Percentiles rank a stretch among this genome's conserved stretches.
Conservation (phyloP, 2,797 vertebrate species). For the Falco concolor region DNA sequence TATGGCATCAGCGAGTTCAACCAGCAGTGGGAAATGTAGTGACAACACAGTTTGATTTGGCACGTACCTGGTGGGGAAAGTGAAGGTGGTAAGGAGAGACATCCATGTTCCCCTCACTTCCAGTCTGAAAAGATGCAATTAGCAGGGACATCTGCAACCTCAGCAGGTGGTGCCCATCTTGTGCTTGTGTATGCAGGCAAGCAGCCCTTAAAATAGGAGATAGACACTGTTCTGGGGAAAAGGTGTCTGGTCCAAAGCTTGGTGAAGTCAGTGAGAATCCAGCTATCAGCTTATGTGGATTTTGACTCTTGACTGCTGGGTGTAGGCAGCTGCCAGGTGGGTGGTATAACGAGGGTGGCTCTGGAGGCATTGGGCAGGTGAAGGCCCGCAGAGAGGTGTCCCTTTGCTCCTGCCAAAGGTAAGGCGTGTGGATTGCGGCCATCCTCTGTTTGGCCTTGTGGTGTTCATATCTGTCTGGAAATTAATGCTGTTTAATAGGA, state of each 20-base stretch:
- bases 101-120: background rate
- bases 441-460: background rate
- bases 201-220: background rate
- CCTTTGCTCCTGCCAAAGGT: background rate
- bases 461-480: background rate
- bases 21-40: background rate
- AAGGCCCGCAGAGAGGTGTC: background rate
- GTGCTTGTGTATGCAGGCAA: rapidly evolving
- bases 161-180: background rate
- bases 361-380: background rate
- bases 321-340: background rate
- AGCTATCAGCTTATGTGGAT: no score
- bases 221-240: no score
- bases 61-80: background rate
- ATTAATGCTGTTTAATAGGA: background rate
- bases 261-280: background rate
- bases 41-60: background rate
- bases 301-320: background rate
- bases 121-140: no score
- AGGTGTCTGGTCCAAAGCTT: background rate
- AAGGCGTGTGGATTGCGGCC: no score
- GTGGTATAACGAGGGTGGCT: background rate
- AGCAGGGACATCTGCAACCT: background rate
- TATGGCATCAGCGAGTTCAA: background rate
- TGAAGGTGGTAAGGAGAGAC: background rate